phyloP scores from a whole-genome alignment of 2,888 invertebrate species.

The Nomada lathburiana region DNA sequence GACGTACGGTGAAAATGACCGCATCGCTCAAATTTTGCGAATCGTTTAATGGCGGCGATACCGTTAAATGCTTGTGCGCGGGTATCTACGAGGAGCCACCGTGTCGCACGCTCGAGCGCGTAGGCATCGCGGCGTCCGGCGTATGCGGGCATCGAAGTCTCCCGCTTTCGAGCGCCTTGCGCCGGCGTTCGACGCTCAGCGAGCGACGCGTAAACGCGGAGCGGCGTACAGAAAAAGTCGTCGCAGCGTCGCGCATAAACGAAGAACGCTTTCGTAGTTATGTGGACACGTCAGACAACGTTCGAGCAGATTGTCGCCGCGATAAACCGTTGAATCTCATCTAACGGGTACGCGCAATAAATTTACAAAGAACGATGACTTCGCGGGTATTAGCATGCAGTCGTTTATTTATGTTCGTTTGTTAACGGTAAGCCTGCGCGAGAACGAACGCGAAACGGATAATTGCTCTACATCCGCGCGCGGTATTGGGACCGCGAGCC shows the following conservation, averaged over 20 bases:
- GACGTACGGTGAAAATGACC: too few relatives aligned
- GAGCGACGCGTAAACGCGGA: neutral
- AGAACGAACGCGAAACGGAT: neutral
- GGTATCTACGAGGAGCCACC: too few relatives aligned
- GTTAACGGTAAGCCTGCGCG: neutral
- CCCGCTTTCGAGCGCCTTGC: slow-evolving; percentile 13
- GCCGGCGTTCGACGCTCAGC: slow-evolving; percentile 44
- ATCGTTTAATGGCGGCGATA: too few relatives aligned
- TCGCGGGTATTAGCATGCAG: slow-evolving; percentile 41
- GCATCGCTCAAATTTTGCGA: too few relatives aligned
- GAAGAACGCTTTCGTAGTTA: slow-evolving; percentile 25
- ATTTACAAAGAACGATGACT: slow-evolving; percentile 45
- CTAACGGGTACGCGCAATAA: slow-evolving; percentile 52
- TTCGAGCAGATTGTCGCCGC: slow-evolving; percentile 13
- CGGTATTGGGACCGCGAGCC: too few relatives aligned
- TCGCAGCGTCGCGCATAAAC: slow-evolving; percentile 8
- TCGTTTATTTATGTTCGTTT: slow-evolving; percentile 28
- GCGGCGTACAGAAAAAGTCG: slow-evolving; percentile 26
- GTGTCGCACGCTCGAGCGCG: too few relatives aligned
- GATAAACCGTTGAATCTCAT: slow-evolving; percentile 44
- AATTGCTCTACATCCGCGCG: neutral
- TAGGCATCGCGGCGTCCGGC: too few relatives aligned
- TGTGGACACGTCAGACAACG: slow-evolving; percentile 30
- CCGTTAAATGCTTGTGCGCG: too few relatives aligned
- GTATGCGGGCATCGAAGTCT: slow-evolving; percentile 62